Base-by-base conservation (phyloP, 2,113 vertebrate species). In the Corvus moneduloides region DNA sequence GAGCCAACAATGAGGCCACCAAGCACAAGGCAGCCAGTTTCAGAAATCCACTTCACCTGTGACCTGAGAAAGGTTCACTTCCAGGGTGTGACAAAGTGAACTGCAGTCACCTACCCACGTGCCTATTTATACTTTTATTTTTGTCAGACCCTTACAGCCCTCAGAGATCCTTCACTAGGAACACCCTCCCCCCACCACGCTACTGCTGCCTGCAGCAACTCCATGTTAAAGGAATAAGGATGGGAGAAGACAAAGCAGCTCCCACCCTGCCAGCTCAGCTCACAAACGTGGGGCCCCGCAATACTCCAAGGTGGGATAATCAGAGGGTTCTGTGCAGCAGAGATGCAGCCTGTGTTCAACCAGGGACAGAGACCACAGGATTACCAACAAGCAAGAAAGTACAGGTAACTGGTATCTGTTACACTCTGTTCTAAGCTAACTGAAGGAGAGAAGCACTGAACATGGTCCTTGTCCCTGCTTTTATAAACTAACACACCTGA, bases 161-260 rank as follows among this genome's bases (percentile, higher is more conserved):
- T 73, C n/a, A 54, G 23, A 69, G 44, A 30, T 27, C 21, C 54
- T 56, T 39, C 27, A 20, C 46, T 1, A 41, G 64, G 27, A 61
- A 6, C 1, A 7, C 32, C 15, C 8, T 18, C 9, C 17, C 8
- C 18, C 9, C 5, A 5, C 20, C 72, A 10, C 1, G 2, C 13
- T 37, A 43, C 59, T 87, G 51, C 85, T 86, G 39, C 67, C 30
- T 63, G 61, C n/a, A 41, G 33, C 66, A 64, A 32, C 19, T 85
- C 21, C 28, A 5, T 7, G 12, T 22, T 12, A 32, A n/a, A 67
- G 86, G 55, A 56, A 24, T 2, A 33, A 49, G n/a, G 35, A 43
- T 39, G 23, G 30, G 16, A 77, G 20, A 24, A 71, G 41, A n/a
- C 7, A 39, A 51, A 88, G 44, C 58, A 44, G 8, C 5, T 68